Evolutionary conservation across 2,113 vertebrate genomes (phyloP).

Genomic region (Tetrao urogallus): DNA sequence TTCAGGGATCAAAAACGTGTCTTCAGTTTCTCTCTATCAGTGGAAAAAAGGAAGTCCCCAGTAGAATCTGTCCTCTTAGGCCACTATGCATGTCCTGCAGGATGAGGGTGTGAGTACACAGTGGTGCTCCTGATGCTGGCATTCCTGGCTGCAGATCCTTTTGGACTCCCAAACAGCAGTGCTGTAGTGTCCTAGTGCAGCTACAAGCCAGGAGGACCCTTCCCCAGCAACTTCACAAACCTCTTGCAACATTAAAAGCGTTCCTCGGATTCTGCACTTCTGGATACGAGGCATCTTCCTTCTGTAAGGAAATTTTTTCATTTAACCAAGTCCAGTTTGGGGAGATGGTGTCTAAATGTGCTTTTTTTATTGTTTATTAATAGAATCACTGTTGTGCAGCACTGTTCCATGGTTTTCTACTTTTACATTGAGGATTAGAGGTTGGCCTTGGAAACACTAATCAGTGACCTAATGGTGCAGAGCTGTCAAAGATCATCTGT

Average conservation of each 20-base stretch:
- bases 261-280: background rate
- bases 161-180: background rate
- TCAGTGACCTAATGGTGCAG: background rate
- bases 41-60: background rate
- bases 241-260: background rate
- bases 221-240: background rate
- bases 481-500: background rate
- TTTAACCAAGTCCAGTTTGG: background rate
- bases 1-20: background rate
- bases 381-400: background rate
- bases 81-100: background rate
- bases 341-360: background rate
- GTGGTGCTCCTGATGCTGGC: background rate
- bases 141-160: background rate
- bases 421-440: background rate
- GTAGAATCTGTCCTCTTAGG: background rate
- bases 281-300: background rate
- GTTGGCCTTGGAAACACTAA: background rate
- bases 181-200: rapidly evolving
- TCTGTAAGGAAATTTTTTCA: background rate
- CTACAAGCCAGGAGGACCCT: background rate
- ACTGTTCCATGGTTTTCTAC: background rate
- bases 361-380: background rate
- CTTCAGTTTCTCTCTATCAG: background rate
- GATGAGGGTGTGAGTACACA: background rate